Conservation (phyloP, 37 sponge, comb jelly and placozoan species). For the Geodia barretti region DNA sequence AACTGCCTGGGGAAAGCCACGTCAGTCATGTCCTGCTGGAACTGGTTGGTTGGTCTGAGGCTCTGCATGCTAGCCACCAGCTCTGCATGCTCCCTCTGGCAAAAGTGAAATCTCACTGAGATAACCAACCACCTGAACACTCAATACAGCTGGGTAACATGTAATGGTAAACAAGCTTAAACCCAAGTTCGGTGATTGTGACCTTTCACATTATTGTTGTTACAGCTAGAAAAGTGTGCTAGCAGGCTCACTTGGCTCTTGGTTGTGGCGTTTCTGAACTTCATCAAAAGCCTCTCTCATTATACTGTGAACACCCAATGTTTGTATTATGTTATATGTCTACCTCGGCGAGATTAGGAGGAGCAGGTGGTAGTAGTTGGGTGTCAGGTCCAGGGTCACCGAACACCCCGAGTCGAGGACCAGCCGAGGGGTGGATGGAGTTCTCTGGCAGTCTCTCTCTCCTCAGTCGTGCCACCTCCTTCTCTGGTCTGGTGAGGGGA, state of each 20-base stretch:
- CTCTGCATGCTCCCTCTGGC: background rate
- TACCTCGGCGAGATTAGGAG: conserved; percentile 29
- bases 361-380: conserved; percentile 7
- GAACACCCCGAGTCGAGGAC: conserved; percentile 14
- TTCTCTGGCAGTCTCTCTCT: background rate
- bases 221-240: no score
- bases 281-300: no score
- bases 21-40: conserved; percentile 56
- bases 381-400: background rate
- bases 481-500: background rate
- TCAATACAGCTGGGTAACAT: no score
- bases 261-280: no score
- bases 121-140: no score
- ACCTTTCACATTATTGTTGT: no score
- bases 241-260: no score
- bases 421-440: conserved; percentile 14
- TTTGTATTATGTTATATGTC: background rate
- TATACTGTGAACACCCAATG: no score
- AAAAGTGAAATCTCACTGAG: no score
- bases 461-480: background rate
- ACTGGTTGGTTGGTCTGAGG: conserved; percentile 44
- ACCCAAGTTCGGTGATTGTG: no score
- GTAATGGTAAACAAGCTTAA: no score
- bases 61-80: conserved; percentile 18
- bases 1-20: conserved; percentile 46